phyloP scores from a whole-genome alignment of 2,113 vertebrate genomes.

The Sander vitreus region DNA sequence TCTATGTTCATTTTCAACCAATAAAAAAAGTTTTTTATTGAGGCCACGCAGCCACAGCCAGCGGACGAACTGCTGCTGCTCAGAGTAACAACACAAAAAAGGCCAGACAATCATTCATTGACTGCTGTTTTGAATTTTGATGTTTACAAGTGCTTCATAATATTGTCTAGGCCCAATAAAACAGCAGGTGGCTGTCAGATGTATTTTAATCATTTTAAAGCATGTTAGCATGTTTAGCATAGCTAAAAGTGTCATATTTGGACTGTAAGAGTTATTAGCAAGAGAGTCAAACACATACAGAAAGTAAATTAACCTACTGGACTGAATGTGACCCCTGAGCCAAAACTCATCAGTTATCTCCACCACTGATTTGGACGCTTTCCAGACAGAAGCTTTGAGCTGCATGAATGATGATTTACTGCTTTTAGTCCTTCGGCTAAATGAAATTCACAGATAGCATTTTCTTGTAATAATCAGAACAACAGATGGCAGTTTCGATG shows the following conservation, averaged over 20 bases:
- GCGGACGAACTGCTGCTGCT: not conserved
- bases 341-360: conserved; percentile 52
- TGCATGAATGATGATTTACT: conserved; percentile 41
- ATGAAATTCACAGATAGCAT: conserved; percentile 28
- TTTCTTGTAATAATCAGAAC: conserved; percentile 16
- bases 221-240: not conserved
- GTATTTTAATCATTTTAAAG: conserved; percentile 46
- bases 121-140: conserved; percentile 19
- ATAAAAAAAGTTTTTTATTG: not conserved
- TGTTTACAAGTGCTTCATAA: conserved; percentile 15
- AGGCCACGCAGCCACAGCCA: not conserved
- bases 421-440: conserved; percentile 24
- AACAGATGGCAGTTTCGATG: conserved; percentile 20
- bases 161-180: conserved; percentile 20
- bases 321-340: conserved; percentile 56
- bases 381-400: conserved; percentile 56
- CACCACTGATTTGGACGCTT: conserved; percentile 32
- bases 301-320: conserved; percentile 59
- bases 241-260: conserved; percentile 21
- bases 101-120: conserved; percentile 5
- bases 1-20: not conserved
- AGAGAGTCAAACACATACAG: conserved; percentile 25
- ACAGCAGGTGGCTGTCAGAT: conserved; percentile 19
- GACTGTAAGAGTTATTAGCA: conserved; percentile 16
- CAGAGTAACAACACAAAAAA: not conserved